phyloP scores from a whole-genome alignment of 2,113 vertebrate genomes.

The Paralichthys olivaceus region DNA sequence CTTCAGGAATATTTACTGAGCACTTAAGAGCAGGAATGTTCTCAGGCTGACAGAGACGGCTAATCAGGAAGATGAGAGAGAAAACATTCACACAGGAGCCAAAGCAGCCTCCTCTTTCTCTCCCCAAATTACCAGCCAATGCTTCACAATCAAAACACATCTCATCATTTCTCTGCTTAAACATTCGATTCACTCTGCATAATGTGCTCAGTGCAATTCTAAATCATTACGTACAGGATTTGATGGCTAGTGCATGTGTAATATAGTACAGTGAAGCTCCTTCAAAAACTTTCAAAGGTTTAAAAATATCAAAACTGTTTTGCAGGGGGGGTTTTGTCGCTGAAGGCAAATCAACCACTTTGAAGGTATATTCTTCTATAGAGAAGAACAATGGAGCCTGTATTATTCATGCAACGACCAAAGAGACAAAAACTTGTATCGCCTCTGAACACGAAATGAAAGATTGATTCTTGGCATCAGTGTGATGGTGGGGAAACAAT shows the following conservation, averaged over 20 bases:
- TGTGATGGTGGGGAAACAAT: conserved; percentile 51
- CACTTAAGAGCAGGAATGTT: conserved; percentile 62
- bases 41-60: conserved; percentile 57
- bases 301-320: conserved; percentile 29
- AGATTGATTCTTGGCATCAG: conserved; percentile 61
- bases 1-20: conserved; percentile 69
- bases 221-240: conserved; percentile 33
- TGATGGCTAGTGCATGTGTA: conserved; percentile 2
- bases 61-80: conserved; percentile 68
- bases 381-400: conserved; percentile 25
- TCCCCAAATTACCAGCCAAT: conserved; percentile 48
- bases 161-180: conserved; percentile 42
- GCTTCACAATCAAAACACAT: conserved; percentile 64
- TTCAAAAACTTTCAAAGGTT: conserved; percentile 10
- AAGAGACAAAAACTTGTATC: conserved; percentile 47
- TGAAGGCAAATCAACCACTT: conserved; percentile 45
- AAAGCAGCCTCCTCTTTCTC: conserved; percentile 43
- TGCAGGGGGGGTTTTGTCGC: conserved; percentile 38
- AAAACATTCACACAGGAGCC: conserved; percentile 42
- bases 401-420: conserved; percentile 46
- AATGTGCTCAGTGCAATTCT: conserved; percentile 32
- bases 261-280: background rate
- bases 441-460: conserved; percentile 59
- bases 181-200: conserved; percentile 39
- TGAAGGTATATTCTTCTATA: conserved; percentile 11